phyloP scores from a whole-genome alignment of 2,797 vertebrate species.

The Tadarida brasiliensis region DNA sequence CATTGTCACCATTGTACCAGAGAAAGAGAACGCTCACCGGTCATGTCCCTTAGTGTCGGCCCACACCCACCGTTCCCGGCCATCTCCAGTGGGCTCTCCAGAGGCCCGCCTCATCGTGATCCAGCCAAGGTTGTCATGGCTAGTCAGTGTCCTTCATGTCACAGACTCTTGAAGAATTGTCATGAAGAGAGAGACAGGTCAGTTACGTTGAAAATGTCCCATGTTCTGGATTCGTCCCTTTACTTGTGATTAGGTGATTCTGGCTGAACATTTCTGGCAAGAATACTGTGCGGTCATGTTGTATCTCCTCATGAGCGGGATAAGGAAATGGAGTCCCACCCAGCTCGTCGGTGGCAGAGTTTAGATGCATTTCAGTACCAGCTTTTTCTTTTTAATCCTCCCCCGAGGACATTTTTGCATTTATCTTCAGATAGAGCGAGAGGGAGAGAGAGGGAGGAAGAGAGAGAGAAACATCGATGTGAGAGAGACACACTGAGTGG shows the following conservation, averaged over 20 bases:
- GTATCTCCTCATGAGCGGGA: neutral
- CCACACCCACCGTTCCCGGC: neutral
- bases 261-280: neutral
- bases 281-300: neutral
- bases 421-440: too few species aligned
- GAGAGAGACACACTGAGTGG: too few species aligned
- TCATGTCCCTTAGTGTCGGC: fast-evolving
- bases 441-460: too few species aligned
- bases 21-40: neutral
- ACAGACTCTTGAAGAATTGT: neutral
- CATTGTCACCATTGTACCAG: fast-evolving
- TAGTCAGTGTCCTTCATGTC: neutral
- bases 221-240: neutral
- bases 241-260: neutral
- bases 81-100: neutral
- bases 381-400: neutral
- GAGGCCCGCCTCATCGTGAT: neutral
- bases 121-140: neutral
- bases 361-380: neutral
- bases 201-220: neutral
- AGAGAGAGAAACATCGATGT: too few species aligned
- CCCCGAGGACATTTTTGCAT: too few species aligned
- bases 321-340: neutral
- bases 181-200: neutral
- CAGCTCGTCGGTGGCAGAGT: neutral